Base-by-base conservation (phyloP, 64 coral and sea anemone species). In the Acropora yongei region DNA sequence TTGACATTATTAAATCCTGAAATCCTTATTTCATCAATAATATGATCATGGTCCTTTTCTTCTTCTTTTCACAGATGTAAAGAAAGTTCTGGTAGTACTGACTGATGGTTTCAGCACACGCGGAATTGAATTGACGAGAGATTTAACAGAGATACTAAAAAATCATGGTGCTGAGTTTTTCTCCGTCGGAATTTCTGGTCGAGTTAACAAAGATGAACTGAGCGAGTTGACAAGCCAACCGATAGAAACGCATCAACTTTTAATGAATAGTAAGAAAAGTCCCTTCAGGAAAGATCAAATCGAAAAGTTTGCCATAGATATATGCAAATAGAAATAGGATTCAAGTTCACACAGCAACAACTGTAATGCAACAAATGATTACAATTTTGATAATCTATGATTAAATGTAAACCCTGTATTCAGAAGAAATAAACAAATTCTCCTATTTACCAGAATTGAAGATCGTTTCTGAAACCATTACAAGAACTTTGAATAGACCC, bases 41-140 rank as follows among this genome's bases (percentile, higher is more conserved):
- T n/a, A n/a, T n/a, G n/a, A n/a, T n/a, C 51, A 55, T 55, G 10
- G 10, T 8, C 10, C 51, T 55, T 8, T n/a, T n/a, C 57, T 48
- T 80, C 49, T 40, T 13, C 51, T 60, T 20, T 20, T 80, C 3
- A 47, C 18, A 91, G 90, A 60, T 60, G 80, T 91, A 16, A 91
- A 91, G 68, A 91, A 75, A 44, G 51, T 63, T 14, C 13, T 91
- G 3, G 90, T 91, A 8, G 49, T 76, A 0, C 13, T 91, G 7
- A 91, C 90, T 14, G 90, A 91, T 18, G 80, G 90, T 6, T 53
- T 66, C 2, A 83, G 49, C 11, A 41, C 90, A 18, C 8, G 18
- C 6, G 90, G 90, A 14, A 10, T 60, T 5, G 80, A 85, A 44
- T 9, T 77, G 0, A 74, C 47, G 17, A n/a, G 60, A 14, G 57